Percentiles rank a stretch among this genome's conserved stretches.
Evolutionary conservation across 2,113 vertebrate genomes (phyloP).

Genomic region (Sturnus vulgaris): DNA sequence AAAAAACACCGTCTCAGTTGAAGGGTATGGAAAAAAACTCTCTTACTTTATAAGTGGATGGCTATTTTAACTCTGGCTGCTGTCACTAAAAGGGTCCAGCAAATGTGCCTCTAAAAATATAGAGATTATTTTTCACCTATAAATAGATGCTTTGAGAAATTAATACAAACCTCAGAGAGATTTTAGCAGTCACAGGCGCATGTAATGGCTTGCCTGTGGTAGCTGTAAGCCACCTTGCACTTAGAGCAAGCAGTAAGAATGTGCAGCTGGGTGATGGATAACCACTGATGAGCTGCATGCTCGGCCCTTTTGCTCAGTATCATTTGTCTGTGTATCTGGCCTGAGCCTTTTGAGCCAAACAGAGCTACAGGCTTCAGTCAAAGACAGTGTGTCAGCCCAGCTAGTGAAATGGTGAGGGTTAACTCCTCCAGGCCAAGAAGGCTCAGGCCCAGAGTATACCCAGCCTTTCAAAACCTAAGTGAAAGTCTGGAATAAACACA

Average conservation of each 20-base stretch:
- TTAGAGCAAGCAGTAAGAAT: neutral
- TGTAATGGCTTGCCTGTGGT: neutral
- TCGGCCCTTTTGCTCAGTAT: neutral
- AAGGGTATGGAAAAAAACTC: conserved; percentile 13
- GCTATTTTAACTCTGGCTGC: conserved; percentile 37
- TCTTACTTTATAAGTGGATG: neutral
- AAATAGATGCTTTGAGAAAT: conserved; percentile 30
- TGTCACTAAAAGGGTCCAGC: conserved; percentile 1
- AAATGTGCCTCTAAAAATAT: conserved; percentile 51
- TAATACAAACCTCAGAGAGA: conserved; percentile 27
- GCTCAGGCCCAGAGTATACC: rapidly evolving
- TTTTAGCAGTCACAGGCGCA: neutral
- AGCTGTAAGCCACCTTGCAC: neutral
- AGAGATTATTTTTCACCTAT: conserved; percentile 42
- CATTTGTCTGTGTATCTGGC: neutral
- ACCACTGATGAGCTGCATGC: rapidly evolving
- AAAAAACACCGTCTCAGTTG: neutral
- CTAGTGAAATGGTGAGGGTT: neutral
- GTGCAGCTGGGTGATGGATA: neutral
- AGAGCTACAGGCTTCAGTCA: neutral
- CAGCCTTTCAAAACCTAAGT: neutral
- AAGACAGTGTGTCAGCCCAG: neutral
- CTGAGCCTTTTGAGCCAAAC: neutral
- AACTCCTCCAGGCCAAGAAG: neutral
- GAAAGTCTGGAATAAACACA: neutral